These are phyloP conservation scores for Leptopilina myrica DNA, from an alignment of 2,888 invertebrate species.

Conservation along the genomic window DNA sequence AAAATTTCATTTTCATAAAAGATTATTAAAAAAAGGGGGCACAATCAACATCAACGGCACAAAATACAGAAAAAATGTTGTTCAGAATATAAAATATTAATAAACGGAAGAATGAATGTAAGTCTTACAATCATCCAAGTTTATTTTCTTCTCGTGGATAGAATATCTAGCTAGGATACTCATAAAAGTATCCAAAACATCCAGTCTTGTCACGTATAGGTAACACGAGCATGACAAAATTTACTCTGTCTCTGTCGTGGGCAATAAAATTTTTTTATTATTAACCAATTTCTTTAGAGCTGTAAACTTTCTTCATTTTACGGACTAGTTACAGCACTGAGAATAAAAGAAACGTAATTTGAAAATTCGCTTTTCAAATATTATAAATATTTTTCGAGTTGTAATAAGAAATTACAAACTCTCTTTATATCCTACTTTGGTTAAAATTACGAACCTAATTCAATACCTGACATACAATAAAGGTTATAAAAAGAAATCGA, in stretches of 20 bases:
- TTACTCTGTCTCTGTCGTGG: neutral
- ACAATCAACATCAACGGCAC: too few relatives aligned
- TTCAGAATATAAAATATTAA: neutral
- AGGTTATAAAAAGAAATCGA: conserved; percentile 10
- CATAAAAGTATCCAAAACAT: conserved; percentile 15
- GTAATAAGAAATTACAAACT: too few relatives aligned
- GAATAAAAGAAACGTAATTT: neutral
- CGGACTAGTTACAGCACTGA: neutral
- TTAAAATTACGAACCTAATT: neutral
- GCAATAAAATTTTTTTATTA: conserved; percentile 9
- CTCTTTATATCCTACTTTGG: too few relatives aligned
- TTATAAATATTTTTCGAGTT: neutral
- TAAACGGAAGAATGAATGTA: neutral
- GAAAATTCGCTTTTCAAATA: neutral
- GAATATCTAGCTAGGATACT: neutral
- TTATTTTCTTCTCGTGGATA: conserved; percentile 7
- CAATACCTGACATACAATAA: neutral
- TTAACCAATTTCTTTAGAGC: neutral
- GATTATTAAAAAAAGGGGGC: neutral
- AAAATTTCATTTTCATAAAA: neutral
- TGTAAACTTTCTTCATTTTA: neutral
- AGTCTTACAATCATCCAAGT: conserved; percentile 7
- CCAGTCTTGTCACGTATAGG: conserved; percentile 14
- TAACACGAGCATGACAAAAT: neutral
- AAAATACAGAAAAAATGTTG: too few relatives aligned